Evolutionary conservation across 2,797 vertebrate genomes (phyloP), one percentile per base, ranked within the genome.

Genomic region (Lepilemur ruficaudatus): DNA sequence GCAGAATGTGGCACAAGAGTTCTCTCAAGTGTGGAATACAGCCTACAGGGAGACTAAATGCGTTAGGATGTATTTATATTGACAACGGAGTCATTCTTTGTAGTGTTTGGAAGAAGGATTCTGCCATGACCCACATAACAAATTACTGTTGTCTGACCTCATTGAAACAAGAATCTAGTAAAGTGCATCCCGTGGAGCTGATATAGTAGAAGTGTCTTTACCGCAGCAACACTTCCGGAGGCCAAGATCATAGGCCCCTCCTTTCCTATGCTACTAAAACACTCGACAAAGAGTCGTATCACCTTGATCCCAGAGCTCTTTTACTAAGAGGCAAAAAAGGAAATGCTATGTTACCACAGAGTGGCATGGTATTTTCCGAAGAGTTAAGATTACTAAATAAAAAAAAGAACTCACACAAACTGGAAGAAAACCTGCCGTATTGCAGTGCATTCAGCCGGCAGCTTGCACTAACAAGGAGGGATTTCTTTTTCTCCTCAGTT

Each of bases 51-150:
- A 97, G 41, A 91, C 72, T 18, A 87, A 97, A 95, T 95, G 7
- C 15, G 94, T 97, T 97, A 94, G 94, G 89, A 92, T 67, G 55
- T 38, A 96, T 97, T 98, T 98, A 97, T 95, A 94, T 72, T 96
- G 96, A 97, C 97, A 98, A 98, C 97, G 57, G 11, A 93, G 23
- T 83, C 28, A 59, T 96, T 97, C 82, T 96, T 87, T 97, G 92
- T 96, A 35, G 94, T 89, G 78, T 48, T 98, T 70, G 84, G 65
- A 96, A 92, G 95, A 97, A 97, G 38, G 95, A 96, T 97, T 96
- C 67, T 89, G 69, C 81, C 89, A 94, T 0, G 0, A 90, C 93
- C 23, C 94, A 94, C 43, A 87, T 90, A 97, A 95, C 73, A 97
- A 98, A 97, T 82, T 52, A 23, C 81, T 76, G 20, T 83, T 98